Evolutionary conservation across 2,113 vertebrate genomes (phyloP).

Genomic region (Anser cygnoides): DNA sequence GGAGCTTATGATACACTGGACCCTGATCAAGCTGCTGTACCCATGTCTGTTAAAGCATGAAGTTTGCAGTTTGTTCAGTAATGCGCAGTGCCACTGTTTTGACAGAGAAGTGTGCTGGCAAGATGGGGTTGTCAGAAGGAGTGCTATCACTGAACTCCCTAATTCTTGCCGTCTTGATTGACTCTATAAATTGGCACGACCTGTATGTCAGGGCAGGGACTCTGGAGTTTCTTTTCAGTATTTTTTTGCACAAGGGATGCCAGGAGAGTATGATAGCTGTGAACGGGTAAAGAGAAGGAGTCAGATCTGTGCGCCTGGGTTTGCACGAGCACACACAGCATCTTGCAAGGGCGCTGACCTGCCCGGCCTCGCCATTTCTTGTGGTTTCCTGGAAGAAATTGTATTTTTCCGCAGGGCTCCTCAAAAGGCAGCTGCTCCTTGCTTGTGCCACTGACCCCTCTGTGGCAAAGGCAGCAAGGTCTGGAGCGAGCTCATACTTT

Average conservation of each 20-base stretch:
- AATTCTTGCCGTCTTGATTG: not conserved
- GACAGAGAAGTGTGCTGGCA: not conserved
- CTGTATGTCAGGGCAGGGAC: not conserved
- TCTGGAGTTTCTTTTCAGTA: not conserved
- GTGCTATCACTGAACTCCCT: not conserved
- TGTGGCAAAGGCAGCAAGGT: not conserved
- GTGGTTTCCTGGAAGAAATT: not conserved
- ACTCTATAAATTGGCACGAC: not conserved
- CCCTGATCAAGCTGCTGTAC: not conserved
- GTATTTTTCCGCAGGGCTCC: not conserved
- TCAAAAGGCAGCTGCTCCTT: not conserved
- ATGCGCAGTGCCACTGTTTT: not conserved
- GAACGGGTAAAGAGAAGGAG: not conserved
- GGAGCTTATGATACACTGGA: not conserved
- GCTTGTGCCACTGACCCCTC: not conserved
- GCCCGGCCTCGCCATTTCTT: fast-evolving
- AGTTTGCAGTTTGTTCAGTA: not conserved
- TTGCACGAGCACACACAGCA: fast-evolving
- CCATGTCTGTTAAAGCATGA: not conserved
- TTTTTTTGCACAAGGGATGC: not conserved
- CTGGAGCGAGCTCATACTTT: not conserved
- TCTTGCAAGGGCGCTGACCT: not conserved
- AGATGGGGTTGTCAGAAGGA: not conserved
- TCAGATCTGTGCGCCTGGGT: not conserved
- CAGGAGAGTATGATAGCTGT: not conserved